These are phyloP conservation scores for Quadroppia sp. DNA, from an alignment of 2,888 invertebrate species.

Conservation along the genomic window DNA sequence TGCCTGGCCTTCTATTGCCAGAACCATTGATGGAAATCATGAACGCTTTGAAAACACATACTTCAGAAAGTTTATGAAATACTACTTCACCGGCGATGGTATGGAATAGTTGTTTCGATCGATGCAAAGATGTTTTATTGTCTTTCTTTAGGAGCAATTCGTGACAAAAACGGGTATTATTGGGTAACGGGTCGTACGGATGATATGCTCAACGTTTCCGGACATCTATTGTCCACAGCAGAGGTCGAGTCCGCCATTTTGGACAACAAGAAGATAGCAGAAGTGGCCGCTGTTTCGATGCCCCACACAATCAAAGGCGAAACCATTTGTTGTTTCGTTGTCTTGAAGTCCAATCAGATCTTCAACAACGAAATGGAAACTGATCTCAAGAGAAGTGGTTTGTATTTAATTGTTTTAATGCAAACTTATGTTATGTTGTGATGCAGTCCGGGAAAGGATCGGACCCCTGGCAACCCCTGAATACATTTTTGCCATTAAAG, in stretches of 20 bases:
- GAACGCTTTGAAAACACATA: slow-evolving; percentile 80
- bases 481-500: slow-evolving; percentile 71
- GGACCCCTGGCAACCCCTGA: slow-evolving; percentile 96
- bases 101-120: slow-evolving; percentile 49
- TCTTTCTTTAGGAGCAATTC: slow-evolving; percentile 67
- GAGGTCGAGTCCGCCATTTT: slow-evolving; percentile 64
- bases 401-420: not conserved
- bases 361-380: slow-evolving; percentile 67
- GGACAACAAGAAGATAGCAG: slow-evolving; percentile 64
- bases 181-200: slow-evolving; percentile 97
- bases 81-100: slow-evolving; percentile 98
- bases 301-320: slow-evolving; percentile 95
- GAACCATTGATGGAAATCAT: slow-evolving; percentile 86
- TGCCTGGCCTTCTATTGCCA: slow-evolving; percentile 99
- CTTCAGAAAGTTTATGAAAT: slow-evolving; percentile 92
- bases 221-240: slow-evolving; percentile 94
- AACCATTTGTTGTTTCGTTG: slow-evolving; percentile 93
- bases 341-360: slow-evolving; percentile 64
- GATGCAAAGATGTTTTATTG: not conserved
- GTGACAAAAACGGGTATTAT: slow-evolving; percentile 88
- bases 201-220: slow-evolving; percentile 98
- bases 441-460: slow-evolving; percentile 77
- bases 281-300: slow-evolving; percentile 92
- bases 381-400: slow-evolving; percentile 64
- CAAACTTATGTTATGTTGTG: not conserved